Conservation (phyloP, 2,797 vertebrate genomes). For the Mormyrops attenuatus region DNA sequence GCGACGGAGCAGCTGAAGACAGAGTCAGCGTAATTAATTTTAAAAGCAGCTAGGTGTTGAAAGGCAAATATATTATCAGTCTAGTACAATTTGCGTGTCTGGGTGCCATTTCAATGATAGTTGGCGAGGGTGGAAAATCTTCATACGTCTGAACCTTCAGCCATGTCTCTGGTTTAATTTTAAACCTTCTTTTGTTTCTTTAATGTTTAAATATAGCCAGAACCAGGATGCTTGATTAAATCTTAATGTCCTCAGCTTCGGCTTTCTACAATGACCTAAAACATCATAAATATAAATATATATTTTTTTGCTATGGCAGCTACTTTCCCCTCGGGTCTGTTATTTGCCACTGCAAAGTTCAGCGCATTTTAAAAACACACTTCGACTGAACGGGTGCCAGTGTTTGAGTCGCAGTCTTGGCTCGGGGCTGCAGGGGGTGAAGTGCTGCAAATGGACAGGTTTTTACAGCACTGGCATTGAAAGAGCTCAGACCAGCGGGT, state of each 20-base stretch:
- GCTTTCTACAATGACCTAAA: neutral
- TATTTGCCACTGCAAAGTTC: neutral
- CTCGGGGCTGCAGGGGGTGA: neutral
- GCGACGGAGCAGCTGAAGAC: neutral
- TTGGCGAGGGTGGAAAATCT: neutral
- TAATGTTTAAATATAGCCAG: constrained; percentile 8
- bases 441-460: neutral
- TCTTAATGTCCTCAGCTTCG: neutral
- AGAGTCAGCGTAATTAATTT: constrained; percentile 12
- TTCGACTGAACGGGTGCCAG: neutral
- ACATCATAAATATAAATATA: neutral
- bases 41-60: neutral
- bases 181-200: constrained; percentile 3
- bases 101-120: neutral
- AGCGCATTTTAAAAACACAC: neutral
- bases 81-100: neutral
- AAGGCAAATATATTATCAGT: constrained; percentile 1
- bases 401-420: neutral
- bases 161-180: neutral
- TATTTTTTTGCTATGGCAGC: neutral
- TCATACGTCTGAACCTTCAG: neutral
- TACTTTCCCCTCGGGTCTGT: neutral
- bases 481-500: neutral
- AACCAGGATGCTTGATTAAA: constrained; percentile 4
- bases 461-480: neutral